Percentiles rank a stretch among this genome's conserved stretches.
Conservation (phyloP, 2,888 invertebrate genomes). For the Heliconius erato region DNA sequence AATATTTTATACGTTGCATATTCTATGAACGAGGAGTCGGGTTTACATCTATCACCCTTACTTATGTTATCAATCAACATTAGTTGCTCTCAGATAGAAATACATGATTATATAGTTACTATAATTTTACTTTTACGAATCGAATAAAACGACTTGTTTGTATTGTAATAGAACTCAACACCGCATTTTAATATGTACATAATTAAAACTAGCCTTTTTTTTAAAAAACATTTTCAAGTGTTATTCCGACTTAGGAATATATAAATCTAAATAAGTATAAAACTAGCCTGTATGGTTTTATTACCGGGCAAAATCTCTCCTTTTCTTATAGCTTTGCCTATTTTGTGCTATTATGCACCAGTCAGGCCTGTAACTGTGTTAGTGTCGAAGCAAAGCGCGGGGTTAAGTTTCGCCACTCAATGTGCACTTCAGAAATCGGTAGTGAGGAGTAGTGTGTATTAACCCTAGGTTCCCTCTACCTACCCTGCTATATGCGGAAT, state of each 20-base stretch:
- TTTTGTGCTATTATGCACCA: no score
- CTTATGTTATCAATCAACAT: slow-evolving; percentile 32
- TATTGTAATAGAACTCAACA: background rate
- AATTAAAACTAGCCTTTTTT: background rate
- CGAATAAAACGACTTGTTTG: background rate
- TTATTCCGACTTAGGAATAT: no score
- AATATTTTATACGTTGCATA: slow-evolving; percentile 5
- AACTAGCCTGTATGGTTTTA: background rate
- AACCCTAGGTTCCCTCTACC: no score
- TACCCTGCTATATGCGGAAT: background rate
- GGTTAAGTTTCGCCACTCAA: no score
- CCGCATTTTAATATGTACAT: background rate
- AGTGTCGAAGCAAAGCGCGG: no score
- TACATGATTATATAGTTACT: background rate
- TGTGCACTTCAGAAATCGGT: no score
- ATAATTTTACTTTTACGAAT: background rate
- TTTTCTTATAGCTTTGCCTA: background rate
- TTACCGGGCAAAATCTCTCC: background rate
- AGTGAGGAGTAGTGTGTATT: no score
- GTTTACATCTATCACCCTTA: slow-evolving; percentile 12
- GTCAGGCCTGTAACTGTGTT: no score
- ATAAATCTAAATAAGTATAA: no score
- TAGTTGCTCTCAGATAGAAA: slow-evolving; percentile 30
- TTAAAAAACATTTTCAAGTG: no score
- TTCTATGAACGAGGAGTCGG: slow-evolving; percentile 13